phyloP scores from a whole-genome alignment of 2,888 invertebrate genomes.

The Macrosiphum euphorbiae region DNA sequence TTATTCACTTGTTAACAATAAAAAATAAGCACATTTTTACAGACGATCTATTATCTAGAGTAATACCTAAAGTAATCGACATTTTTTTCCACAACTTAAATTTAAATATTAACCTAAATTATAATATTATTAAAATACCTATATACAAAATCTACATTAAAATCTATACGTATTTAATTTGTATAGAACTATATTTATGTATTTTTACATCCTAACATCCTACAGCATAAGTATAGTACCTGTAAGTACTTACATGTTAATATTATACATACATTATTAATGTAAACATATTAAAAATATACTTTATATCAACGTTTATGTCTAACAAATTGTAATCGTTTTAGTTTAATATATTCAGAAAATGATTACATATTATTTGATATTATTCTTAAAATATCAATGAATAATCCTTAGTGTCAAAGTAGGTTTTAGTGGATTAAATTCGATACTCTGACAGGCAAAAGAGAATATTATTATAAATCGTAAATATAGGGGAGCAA shows the following conservation, averaged over 20 bases:
- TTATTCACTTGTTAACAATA: not conserved
- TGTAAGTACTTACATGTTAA: not conserved
- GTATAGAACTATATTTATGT: not conserved
- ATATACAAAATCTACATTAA: not conserved
- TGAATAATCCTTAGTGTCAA: not conserved
- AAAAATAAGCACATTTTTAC: not conserved
- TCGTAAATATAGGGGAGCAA: slow-evolving; percentile 38
- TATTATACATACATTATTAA: not conserved
- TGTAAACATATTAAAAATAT: not conserved
- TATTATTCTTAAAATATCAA: slow-evolving; percentile 25
- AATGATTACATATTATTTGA: slow-evolving; percentile 22
- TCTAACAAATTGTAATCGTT: not conserved
- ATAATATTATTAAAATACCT: not conserved
- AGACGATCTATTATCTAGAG: not conserved
- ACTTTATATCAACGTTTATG: not conserved
- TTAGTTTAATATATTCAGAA: not conserved
- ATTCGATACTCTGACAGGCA: slow-evolving; percentile 23
- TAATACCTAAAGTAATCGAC: not conserved
- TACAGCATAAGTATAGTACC: not conserved
- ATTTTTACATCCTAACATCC: not conserved
- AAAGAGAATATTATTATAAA: slow-evolving; percentile 53
- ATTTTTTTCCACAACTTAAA: not conserved
- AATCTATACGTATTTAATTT: not conserved
- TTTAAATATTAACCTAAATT: not conserved
- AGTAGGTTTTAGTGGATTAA: slow-evolving; percentile 43